Percentiles rank a stretch among this genome's conserved stretches.
phyloP scores from a whole-genome alignment of 2,888 invertebrate species.

The Perizoma flavofasciatum region DNA sequence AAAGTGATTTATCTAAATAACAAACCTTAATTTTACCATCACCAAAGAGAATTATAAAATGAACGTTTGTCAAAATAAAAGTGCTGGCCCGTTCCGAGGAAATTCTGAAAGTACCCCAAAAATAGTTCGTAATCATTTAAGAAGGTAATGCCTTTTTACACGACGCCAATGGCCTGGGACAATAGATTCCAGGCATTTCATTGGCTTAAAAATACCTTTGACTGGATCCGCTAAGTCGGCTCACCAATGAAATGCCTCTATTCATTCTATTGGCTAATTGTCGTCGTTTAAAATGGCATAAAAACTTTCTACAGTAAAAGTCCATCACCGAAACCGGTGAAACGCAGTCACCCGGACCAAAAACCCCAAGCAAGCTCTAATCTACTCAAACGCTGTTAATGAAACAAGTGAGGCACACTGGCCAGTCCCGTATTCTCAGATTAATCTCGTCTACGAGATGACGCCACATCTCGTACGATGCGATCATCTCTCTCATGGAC shows the following conservation, averaged over 20 bases:
- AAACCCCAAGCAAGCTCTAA: slow-evolving; percentile 76
- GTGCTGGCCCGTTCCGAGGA: slow-evolving; percentile 31
- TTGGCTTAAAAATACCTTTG: not conserved
- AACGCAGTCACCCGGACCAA: slow-evolving; percentile 49
- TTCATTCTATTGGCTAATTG: not conserved
- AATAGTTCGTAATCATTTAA: slow-evolving; percentile 29
- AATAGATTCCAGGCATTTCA: not conserved
- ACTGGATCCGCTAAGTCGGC: not conserved
- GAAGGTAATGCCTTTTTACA: slow-evolving; percentile 30
- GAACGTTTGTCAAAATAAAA: slow-evolving; percentile 14
- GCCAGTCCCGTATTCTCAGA: slow-evolving; percentile 26
- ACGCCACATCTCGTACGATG: slow-evolving; percentile 34
- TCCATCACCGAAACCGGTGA: slow-evolving; percentile 67
- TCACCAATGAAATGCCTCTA: slow-evolving; percentile 2
- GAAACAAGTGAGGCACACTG: slow-evolving; percentile 48
- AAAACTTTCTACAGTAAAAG: slow-evolving; percentile 42
- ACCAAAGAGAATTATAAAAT: slow-evolving; percentile 28
- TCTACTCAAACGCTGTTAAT: slow-evolving; percentile 67
- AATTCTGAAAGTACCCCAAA: slow-evolving; percentile 24
- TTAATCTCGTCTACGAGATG: slow-evolving; percentile 5
- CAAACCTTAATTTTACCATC: slow-evolving; percentile 37
- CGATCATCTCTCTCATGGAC: too few relatives aligned
- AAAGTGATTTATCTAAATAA: slow-evolving; percentile 24
- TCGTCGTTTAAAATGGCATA: slow-evolving; percentile 8
- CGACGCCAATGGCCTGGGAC: not conserved